A percentile compares a stretch with the other conserved stretches of the same genome.
These are phyloP conservation scores for Pangasianodon gigas DNA, from an alignment of 2,113 vertebrate genomes.

Conservation along the genomic window DNA sequence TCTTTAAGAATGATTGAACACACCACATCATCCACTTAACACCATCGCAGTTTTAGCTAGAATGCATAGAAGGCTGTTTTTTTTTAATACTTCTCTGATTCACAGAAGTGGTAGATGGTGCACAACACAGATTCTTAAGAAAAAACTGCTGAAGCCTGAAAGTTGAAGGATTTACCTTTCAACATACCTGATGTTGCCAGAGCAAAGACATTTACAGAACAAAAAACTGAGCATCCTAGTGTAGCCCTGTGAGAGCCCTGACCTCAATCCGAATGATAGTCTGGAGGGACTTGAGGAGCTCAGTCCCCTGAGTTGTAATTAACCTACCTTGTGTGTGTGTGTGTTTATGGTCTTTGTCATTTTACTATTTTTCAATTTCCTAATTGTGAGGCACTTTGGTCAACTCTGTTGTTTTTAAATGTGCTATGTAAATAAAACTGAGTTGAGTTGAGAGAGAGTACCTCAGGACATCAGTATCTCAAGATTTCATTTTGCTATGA, in stretches of 20 bases:
- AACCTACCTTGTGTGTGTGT: too few relatives aligned
- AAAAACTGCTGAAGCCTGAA: background rate
- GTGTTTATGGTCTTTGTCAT: too few relatives aligned
- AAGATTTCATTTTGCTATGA: background rate
- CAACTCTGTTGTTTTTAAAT: too few relatives aligned
- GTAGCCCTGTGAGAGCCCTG: conserved; percentile 1
- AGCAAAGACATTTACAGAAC: conserved; percentile 22
- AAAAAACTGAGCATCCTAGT: background rate
- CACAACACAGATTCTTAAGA: background rate
- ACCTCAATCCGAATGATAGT: conserved; percentile 39
- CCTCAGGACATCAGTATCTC: background rate
- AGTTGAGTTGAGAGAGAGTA: too few relatives aligned
- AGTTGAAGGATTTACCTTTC: background rate
- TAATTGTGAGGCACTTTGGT: too few relatives aligned
- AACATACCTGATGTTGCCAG: background rate
- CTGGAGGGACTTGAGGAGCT: conserved; percentile 12
- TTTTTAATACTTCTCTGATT: background rate
- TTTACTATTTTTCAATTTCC: too few relatives aligned
- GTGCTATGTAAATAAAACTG: too few relatives aligned
- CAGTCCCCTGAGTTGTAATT: background rate
- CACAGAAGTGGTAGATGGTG: background rate
- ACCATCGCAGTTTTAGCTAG: background rate
- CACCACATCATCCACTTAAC: background rate
- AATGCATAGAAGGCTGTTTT: background rate
- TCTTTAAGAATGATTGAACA: background rate